Evolutionary conservation across 2,888 invertebrate genomes (phyloP), one percentile per base, ranked within the genome.

Genomic region (Fragum sueziense): DNA sequence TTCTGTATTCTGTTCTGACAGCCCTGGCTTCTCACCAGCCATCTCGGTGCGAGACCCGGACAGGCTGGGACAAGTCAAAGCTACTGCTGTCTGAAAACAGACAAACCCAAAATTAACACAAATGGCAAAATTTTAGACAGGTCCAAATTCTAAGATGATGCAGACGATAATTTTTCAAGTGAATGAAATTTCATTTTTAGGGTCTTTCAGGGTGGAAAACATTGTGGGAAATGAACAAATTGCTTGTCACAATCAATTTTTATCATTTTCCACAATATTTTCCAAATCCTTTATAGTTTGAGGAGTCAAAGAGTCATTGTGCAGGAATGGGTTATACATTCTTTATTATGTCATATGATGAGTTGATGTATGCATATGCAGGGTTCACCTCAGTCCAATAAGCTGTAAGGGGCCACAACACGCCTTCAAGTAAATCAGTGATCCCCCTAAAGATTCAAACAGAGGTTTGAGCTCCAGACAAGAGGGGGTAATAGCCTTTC

Each of bases 1-100:
- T 54, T 81, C 71, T 54, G 70, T 47, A 65, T 73, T 61, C 57
- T 65, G 71, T 33, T 84, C 75, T 3, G 74, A 68, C 33, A 70
- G 47, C 41, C 52, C 65, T 27, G 79, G 74, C 22, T 79, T 78
- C 37, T 84, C 83, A 7, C 83, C 83, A 68, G 80, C 83, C 83
- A 84, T 84, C 61, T 47, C 73, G 54, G 70, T 68, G 9, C 9
- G 22, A 22, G 25, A 70, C 52, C 70, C 34, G 6, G 70, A 70
- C 31, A 54, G 70, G 70, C 54, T 54, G 54, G 70, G 34, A 70
- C 65, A 65, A 65, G 41, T 33, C 65, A 65, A 65, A 65, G 65
- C 33, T 9, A 22, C 34, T 47, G 14, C 3, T 4, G 0, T 25
- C 65, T 65, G 41, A 41, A 65, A 65, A 22, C 22, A 37, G n/a